Evolutionary conservation across 1,140 invertebrate species (phyloP).

Genomic region (Mercenaria mercenaria): DNA sequence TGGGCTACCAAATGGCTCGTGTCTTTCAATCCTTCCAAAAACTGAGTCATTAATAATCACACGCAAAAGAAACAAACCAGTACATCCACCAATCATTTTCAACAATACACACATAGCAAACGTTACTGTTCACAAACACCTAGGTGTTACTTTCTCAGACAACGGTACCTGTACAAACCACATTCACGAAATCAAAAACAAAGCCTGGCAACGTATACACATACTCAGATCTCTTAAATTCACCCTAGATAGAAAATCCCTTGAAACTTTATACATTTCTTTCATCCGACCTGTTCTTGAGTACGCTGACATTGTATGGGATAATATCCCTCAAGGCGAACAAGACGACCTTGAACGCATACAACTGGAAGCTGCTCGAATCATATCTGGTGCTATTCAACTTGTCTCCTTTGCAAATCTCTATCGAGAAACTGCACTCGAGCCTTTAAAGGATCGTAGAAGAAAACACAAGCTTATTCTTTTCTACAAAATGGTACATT

Average conservation of each 20-base stretch:
- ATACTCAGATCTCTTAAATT: slow-evolving; percentile 35
- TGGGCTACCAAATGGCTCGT: slow-evolving; percentile 35
- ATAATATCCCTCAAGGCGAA: neutral
- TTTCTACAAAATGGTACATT: slow-evolving; percentile 8
- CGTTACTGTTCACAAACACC: slow-evolving; percentile 38
- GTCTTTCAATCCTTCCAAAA: slow-evolving; percentile 55
- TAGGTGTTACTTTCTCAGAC: slow-evolving; percentile 23
- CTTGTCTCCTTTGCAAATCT: neutral
- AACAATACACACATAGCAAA: neutral
- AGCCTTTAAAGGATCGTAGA: neutral
- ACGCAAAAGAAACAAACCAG: neutral
- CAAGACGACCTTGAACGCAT: slow-evolving; percentile 3
- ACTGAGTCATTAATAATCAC: slow-evolving; percentile 9
- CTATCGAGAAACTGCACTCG: slow-evolving; percentile 1
- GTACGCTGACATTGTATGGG: slow-evolving; percentile 62
- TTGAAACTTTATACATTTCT: slow-evolving; percentile 53
- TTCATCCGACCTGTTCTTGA: slow-evolving; percentile 56
- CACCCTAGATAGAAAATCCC: slow-evolving; percentile 15
- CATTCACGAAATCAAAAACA: slow-evolving; percentile 34
- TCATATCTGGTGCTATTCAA: slow-evolving; percentile 52
- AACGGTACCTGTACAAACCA: slow-evolving; percentile 9
- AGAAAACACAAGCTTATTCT: slow-evolving; percentile 35
- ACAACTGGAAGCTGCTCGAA: too few species aligned
- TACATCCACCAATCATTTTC: neutral
- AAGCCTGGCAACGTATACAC: slow-evolving; percentile 42